phyloP scores from a whole-genome alignment of 2,888 invertebrate genomes.

The Diaphora mendica region DNA sequence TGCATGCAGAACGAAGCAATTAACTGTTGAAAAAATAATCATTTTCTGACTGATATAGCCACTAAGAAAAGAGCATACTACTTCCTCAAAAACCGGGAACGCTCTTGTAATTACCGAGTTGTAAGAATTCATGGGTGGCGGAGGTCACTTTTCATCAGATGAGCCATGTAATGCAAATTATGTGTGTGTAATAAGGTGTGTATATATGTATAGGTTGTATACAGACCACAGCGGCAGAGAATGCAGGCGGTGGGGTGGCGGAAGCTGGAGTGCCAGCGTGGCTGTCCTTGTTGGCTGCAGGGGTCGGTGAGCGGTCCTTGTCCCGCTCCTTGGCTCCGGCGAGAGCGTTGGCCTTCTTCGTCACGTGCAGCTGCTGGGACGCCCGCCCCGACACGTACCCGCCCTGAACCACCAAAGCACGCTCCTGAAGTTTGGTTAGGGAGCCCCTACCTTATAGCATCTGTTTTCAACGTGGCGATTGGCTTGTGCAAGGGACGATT shows the following conservation, averaged over 20 bases:
- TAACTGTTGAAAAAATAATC: too few relatives aligned
- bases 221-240: conserved; percentile 69
- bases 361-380: conserved; percentile 89
- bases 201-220: too few relatives aligned
- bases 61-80: too few relatives aligned
- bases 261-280: conserved; percentile 64
- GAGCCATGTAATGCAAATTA: too few relatives aligned
- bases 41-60: too few relatives aligned
- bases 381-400: conserved; percentile 88
- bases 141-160: too few relatives aligned
- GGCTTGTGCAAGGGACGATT: conserved; percentile 50
- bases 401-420: conserved; percentile 89
- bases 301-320: conserved; percentile 75
- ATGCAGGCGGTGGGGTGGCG: conserved; percentile 75
- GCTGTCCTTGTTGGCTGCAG: conserved; percentile 56
- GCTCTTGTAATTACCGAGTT: too few relatives aligned
- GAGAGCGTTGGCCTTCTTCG: conserved; percentile 93
- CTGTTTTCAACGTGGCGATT: conserved; percentile 71
- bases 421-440: conserved; percentile 88
- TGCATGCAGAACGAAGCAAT: too few relatives aligned
- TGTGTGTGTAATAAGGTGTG: not conserved
- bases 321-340: conserved; percentile 87
- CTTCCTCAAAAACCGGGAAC: too few relatives aligned
- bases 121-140: too few relatives aligned
- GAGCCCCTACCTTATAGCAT: conserved; percentile 82